Percentiles rank a stretch among this genome's conserved stretches.
These are phyloP conservation scores for Melozone crissalis DNA, from an alignment of 2,113 vertebrate genomes.

Conservation along the genomic window DNA sequence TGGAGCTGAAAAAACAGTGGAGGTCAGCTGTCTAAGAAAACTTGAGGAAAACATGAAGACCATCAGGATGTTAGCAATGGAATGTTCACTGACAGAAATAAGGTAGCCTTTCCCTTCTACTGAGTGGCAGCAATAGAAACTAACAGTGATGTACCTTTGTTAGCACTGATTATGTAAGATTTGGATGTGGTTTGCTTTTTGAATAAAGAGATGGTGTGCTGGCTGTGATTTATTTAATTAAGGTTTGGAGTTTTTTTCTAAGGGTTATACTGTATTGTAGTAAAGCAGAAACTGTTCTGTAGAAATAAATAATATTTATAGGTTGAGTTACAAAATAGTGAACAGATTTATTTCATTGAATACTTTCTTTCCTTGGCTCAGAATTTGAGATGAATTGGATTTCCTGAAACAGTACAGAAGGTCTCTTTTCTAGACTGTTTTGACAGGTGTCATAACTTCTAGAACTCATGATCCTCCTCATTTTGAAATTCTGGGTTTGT, in stretches of 20 bases:
- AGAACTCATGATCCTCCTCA: background rate
- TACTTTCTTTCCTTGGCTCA: background rate
- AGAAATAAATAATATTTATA: background rate
- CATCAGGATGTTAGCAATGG: slow-evolving; percentile 73
- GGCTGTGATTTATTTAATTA: background rate
- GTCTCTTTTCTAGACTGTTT: background rate
- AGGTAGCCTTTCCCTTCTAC: slow-evolving; percentile 73
- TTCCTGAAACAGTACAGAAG: background rate
- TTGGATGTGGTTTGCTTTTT: background rate
- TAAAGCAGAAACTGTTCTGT: background rate
- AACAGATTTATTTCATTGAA: background rate
- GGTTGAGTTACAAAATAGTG: background rate
- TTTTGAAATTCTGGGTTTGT: background rate
- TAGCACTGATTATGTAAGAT: background rate
- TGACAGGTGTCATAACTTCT: background rate
- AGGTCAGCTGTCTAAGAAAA: slow-evolving; percentile 75
- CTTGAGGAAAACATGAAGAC: slow-evolving; percentile 76
- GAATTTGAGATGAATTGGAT: background rate
- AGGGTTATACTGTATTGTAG: background rate
- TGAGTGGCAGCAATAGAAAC: background rate
- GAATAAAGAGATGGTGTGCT: background rate
- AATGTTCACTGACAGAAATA: slow-evolving; percentile 86
- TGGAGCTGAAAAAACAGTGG: slow-evolving; percentile 78
- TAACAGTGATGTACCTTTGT: background rate
- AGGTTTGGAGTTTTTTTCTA: background rate